These are phyloP conservation scores for Pagetopsis macropterus DNA, from an alignment of 2,797 vertebrate genomes.

Conservation along the genomic window DNA sequence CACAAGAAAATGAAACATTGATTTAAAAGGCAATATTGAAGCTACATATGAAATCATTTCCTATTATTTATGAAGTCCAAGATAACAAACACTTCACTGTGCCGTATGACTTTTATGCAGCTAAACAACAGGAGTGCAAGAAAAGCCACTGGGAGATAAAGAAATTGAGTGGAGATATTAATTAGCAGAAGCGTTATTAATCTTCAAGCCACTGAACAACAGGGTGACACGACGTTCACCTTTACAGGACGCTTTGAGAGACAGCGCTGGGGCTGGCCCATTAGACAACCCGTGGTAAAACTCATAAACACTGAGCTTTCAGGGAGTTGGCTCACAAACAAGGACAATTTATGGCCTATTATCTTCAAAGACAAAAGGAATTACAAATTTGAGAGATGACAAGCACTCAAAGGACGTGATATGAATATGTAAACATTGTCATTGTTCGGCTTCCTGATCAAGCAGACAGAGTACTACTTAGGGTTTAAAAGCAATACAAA, in stretches of 20 bases:
- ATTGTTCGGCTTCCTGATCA: slow-evolving; percentile 58
- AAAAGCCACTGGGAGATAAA: slow-evolving; percentile 65
- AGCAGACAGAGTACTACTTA: slow-evolving; percentile 45
- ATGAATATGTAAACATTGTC: slow-evolving; percentile 80
- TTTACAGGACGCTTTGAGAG: slow-evolving; percentile 75
- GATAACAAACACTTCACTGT: slow-evolving; percentile 28
- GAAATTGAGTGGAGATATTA: slow-evolving; percentile 77
- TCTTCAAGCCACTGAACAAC: slow-evolving; percentile 66
- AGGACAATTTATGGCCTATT: slow-evolving; percentile 85
- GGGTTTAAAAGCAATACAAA: slow-evolving; percentile 64
- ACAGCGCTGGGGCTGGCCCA: slow-evolving; percentile 57
- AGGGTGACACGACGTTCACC: slow-evolving; percentile 75
- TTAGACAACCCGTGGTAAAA: slow-evolving; percentile 74
- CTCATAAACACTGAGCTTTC: slow-evolving; percentile 81
- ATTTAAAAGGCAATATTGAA: slow-evolving; percentile 29
- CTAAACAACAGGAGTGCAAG: slow-evolving; percentile 53
- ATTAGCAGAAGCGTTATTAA: slow-evolving; percentile 78
- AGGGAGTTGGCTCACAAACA: slow-evolving; percentile 82
- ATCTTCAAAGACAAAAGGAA: slow-evolving; percentile 84
- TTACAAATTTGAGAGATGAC: slow-evolving; percentile 82
- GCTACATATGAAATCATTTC: slow-evolving; percentile 28
- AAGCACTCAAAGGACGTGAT: slow-evolving; percentile 77
- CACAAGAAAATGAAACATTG: slow-evolving; percentile 50
- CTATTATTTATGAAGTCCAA: slow-evolving; percentile 26
- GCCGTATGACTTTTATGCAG: slow-evolving; percentile 12